These are phyloP conservation scores for Glyptemys insculpta DNA, from an alignment of 2,797 vertebrate species.

Conservation along the genomic window DNA sequence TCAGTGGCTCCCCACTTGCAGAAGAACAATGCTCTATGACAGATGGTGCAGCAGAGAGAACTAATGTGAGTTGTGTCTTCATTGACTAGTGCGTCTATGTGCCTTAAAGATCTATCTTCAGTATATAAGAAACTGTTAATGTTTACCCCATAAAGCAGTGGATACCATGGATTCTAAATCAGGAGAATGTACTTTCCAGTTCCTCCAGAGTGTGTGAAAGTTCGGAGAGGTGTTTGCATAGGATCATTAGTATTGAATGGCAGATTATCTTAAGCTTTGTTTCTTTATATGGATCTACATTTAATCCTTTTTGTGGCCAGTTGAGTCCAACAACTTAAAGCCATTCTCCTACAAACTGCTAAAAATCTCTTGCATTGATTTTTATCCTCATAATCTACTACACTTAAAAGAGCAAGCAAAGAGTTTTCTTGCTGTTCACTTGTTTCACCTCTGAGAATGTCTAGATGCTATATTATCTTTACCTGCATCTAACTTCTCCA, in stretches of 20 bases:
- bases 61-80: conserved; percentile 1
- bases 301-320: background rate
- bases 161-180: background rate
- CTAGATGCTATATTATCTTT: background rate
- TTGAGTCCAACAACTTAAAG: background rate
- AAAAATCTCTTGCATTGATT: background rate
- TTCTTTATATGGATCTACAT: background rate
- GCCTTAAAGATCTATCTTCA: background rate
- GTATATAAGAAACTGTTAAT: background rate
- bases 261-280: background rate
- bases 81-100: background rate
- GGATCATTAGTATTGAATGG: background rate
- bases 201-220: background rate
- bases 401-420: background rate
- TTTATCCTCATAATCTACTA: background rate
- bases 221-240: background rate
- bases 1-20: background rate
- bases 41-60: background rate
- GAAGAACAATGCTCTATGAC: background rate
- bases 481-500: background rate
- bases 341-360: background rate
- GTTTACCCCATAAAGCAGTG: background rate
- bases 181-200: background rate
- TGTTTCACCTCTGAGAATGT: background rate
- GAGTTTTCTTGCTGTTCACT: background rate